Evolutionary conservation across 2,797 vertebrate species (phyloP).

Genomic region (Huso huso): DNA sequence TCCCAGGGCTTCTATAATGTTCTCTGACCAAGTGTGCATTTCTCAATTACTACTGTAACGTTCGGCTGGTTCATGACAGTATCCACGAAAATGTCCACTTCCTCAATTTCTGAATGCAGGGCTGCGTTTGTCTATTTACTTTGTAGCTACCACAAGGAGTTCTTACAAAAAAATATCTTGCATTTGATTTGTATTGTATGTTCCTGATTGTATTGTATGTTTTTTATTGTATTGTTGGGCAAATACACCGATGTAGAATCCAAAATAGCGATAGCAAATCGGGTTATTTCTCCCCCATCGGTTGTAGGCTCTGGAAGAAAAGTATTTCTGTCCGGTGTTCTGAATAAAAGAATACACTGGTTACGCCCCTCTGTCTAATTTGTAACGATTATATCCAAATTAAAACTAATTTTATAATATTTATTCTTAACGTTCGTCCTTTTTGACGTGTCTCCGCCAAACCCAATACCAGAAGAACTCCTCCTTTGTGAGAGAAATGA

Average conservation of each 20-base stretch:
- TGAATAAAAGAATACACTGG: background rate
- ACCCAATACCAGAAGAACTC: slow-evolving; percentile 9
- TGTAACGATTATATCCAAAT: background rate
- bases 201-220: too few species aligned
- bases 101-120: background rate
- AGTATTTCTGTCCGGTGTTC: background rate
- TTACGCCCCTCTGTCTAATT: background rate
- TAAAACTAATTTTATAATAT: background rate
- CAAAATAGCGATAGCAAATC: too few species aligned
- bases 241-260: too few species aligned
- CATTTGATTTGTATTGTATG: too few species aligned
- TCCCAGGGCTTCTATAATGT: too few species aligned
- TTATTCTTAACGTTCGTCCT: too few species aligned
- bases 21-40: background rate
- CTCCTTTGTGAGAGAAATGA: slow-evolving; percentile 16
- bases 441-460: slow-evolving; percentile 4
- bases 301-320: background rate
- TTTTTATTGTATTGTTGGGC: too few species aligned
- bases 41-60: background rate
- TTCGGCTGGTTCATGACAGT: slow-evolving; percentile 9
- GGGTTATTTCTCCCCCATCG: background rate
- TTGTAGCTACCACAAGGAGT: background rate
- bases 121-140: background rate
- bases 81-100: background rate
- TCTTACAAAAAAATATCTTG: too few species aligned